Evolutionary conservation across 2,888 invertebrate genomes (phyloP).

Genomic region (Antheraea yamamai): DNA sequence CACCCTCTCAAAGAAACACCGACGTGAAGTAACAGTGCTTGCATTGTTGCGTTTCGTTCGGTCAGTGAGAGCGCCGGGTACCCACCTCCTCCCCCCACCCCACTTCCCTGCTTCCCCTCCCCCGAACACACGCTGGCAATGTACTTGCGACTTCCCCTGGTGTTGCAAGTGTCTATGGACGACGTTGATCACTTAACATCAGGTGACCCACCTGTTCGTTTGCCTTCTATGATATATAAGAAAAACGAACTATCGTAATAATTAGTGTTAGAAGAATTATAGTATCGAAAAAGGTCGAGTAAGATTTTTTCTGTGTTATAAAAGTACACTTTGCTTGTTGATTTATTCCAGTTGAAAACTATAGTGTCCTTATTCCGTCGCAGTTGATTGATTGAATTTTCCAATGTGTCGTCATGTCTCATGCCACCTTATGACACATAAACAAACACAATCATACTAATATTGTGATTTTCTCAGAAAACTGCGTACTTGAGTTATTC

Average conservation of each 20-base stretch:
- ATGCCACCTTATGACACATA: background rate
- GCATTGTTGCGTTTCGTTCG: too few relatives aligned
- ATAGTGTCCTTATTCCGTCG: background rate
- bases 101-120: too few relatives aligned
- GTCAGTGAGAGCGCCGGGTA: too few relatives aligned
- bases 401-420: background rate
- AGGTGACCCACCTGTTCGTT: too few relatives aligned
- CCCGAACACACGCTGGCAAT: too few relatives aligned
- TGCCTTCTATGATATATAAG: too few relatives aligned
- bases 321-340: background rate
- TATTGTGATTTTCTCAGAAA: background rate
- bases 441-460: background rate
- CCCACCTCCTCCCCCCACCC: too few relatives aligned
- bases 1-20: too few relatives aligned
- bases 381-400: background rate
- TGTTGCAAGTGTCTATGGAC: too few relatives aligned
- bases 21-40: too few relatives aligned
- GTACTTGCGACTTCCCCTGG: too few relatives aligned
- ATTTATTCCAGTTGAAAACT: background rate
- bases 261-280: background rate
- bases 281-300: background rate
- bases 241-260: background rate
- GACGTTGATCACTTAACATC: too few relatives aligned
- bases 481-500: background rate
- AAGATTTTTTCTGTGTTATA: background rate